Evolutionary conservation across 2,888 invertebrate genomes (phyloP).

Genomic region (Hirudinaria manillensis): DNA sequence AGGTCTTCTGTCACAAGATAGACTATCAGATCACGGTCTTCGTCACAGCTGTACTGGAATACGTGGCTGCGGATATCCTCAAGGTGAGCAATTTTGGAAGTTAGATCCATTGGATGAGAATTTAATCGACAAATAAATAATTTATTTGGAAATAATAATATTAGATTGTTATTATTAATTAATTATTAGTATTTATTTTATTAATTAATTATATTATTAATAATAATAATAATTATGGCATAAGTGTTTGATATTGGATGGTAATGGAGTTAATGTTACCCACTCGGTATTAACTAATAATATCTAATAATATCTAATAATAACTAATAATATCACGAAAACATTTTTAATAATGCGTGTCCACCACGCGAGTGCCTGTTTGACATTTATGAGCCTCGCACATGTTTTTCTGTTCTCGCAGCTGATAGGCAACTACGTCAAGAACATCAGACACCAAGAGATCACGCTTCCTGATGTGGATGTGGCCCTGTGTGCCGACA

Average conservation of each 20-base stretch:
- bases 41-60: constrained; percentile 86
- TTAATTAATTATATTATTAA: neutral
- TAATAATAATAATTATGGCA: neutral
- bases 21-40: constrained; percentile 73
- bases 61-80: constrained; percentile 87
- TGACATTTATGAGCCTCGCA: too few relatives aligned
- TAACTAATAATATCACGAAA: neutral
- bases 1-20: constrained; percentile 55
- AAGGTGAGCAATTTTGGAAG: constrained; percentile 60
- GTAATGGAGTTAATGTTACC: neutral
- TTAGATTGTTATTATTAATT: neutral
- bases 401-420: constrained; percentile 46
- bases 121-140: neutral
- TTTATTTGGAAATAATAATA: neutral
- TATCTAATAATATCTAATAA: neutral
- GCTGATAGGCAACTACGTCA: constrained; percentile 92
- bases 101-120: neutral
- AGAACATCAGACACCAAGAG: constrained; percentile 84
- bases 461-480: constrained; percentile 89
- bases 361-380: neutral
- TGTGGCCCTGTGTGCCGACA: constrained; percentile 95
- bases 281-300: neutral
- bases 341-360: neutral
- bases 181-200: neutral
- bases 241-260: neutral